Evolutionary conservation across 2,797 vertebrate genomes (phyloP).

Genomic region (Streptopelia turtur): DNA sequence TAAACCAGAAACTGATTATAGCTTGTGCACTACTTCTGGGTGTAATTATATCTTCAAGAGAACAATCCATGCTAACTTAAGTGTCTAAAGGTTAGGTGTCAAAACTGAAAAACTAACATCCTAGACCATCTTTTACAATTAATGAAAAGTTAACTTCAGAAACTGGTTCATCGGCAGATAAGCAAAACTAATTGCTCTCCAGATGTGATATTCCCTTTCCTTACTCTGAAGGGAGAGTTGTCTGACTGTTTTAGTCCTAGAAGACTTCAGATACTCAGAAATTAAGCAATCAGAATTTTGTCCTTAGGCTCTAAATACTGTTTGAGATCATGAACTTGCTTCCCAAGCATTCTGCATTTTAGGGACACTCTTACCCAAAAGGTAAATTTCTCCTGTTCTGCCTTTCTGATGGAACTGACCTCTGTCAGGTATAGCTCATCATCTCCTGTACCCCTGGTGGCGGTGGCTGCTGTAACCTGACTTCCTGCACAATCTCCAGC

Average conservation of each 20-base stretch:
- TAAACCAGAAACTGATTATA: neutral
- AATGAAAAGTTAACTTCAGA: neutral
- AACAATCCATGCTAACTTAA: neutral
- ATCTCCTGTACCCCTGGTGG: neutral
- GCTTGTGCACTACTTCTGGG: neutral
- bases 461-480: neutral
- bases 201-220: neutral
- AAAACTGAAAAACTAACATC: neutral
- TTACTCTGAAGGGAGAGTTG: neutral
- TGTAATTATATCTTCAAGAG: neutral
- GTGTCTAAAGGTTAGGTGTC: neutral
- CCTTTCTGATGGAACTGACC: neutral
- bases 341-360: neutral
- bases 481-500: neutral
- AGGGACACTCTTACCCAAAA: neutral
- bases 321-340: neutral
- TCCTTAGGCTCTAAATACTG: neutral
- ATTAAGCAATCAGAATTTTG: neutral
- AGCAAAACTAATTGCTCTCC: neutral
- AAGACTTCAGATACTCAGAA: neutral
- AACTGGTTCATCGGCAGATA: neutral
- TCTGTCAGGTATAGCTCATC: neutral
- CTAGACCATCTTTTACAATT: neutral
- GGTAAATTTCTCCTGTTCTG: neutral
- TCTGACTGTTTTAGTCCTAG: neutral